Conservation (phyloP, 2,888 invertebrate species). For the Agrotis segetum region DNA sequence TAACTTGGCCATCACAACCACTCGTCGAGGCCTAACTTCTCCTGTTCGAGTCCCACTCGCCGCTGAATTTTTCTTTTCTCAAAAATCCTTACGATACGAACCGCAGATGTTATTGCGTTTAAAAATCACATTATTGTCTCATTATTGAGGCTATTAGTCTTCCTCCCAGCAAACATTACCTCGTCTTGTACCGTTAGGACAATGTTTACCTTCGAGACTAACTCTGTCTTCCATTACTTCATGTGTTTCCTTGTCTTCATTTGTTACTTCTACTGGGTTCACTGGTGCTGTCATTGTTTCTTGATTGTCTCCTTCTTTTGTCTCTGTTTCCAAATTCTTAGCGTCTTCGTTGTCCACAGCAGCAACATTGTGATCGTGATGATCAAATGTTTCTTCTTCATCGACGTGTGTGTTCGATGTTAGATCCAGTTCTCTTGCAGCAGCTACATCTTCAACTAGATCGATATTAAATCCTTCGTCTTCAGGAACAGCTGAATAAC, state of each 20-base stretch:
- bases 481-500: neutral
- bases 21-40: too few species aligned
- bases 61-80: too few species aligned
- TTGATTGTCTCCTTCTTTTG: neutral
- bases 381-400: neutral
- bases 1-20: too few species aligned
- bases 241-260: neutral
- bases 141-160: neutral
- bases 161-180: fast-evolving
- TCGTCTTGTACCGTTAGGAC: neutral
- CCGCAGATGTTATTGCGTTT: too few species aligned
- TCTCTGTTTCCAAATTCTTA: neutral
- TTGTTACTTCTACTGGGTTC: neutral
- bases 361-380: neutral
- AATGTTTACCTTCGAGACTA: fast-evolving
- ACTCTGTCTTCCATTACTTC: neutral
- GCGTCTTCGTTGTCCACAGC: too few species aligned
- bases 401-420: neutral
- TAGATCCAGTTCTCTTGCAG: neutral
- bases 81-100: too few species aligned
- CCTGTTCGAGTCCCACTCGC: too few species aligned
- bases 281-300: too few species aligned
- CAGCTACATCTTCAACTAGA: neutral
- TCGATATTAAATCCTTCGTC: neutral
- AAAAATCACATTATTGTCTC: too few species aligned